phyloP scores from a whole-genome alignment of 35 echinoderm and acorn worm species.

The Amphiura filiformis region DNA sequence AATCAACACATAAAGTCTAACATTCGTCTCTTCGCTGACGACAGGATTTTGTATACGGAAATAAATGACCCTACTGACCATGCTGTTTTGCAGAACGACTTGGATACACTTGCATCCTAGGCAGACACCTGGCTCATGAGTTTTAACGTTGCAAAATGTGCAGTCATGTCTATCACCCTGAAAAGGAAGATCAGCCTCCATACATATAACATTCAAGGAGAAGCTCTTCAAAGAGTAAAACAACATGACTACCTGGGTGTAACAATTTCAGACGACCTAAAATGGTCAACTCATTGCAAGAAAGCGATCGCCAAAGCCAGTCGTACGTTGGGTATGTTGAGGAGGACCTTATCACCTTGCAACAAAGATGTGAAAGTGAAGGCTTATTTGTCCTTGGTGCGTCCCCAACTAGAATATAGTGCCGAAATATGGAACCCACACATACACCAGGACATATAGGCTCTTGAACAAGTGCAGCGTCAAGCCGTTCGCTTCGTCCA shows the following conservation, averaged over 20 bases:
- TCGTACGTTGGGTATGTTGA: conserved; percentile 33
- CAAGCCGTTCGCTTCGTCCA: too few relatives aligned
- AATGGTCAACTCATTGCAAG: conserved; percentile 23
- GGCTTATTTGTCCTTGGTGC: conserved; percentile 35
- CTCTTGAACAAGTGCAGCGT: too few relatives aligned
- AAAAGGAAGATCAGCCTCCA: conserved; percentile 3
- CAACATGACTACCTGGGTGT: conserved; percentile 34
- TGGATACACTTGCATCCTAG: conserved; percentile 23
- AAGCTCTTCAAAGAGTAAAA: conserved; percentile 7
- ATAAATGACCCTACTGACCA: conserved; percentile 25
- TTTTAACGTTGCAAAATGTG: conserved; percentile 43
- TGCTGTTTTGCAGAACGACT: conserved; percentile 24
- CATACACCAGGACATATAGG: too few relatives aligned
- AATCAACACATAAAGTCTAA: conserved; percentile 1
- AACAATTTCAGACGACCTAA: conserved; percentile 28
- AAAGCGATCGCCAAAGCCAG: conserved; percentile 14
- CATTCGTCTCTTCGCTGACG: conserved; percentile 42
- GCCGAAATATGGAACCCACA: too few relatives aligned
- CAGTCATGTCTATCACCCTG: conserved; percentile 23
- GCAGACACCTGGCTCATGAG: conserved; percentile 39
- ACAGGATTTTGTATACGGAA: conserved; percentile 34
- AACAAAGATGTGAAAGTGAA: conserved; percentile 25
- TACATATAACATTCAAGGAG: not conserved
- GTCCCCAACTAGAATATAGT: conserved; percentile 29
- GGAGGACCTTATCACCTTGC: conserved; percentile 43